phyloP scores from a whole-genome alignment of 1,140 invertebrate species.

The Rhyzopertha dominica region DNA sequence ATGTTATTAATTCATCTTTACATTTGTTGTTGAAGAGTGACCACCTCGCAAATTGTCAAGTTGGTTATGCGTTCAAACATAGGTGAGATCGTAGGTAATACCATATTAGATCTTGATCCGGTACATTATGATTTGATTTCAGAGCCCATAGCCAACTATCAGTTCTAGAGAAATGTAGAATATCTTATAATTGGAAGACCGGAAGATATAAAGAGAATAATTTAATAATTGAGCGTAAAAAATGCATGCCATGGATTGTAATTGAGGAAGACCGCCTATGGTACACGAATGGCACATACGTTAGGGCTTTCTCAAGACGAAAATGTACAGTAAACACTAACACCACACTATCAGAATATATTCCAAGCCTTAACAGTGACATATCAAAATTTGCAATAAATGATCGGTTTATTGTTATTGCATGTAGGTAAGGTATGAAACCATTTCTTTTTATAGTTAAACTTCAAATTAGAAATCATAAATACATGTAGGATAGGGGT shows the following conservation, averaged over 20 bases:
- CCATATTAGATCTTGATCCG: neutral
- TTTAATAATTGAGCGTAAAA: constrained; percentile 21
- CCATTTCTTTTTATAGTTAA: too few relatives aligned
- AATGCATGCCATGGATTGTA: constrained; percentile 29
- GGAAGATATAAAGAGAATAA: constrained; percentile 27
- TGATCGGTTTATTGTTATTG: constrained; percentile 23
- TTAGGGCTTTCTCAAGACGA: constrained; percentile 13
- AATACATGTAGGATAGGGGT: too few relatives aligned
- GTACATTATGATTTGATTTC: neutral
- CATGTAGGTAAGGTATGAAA: constrained; percentile 27
- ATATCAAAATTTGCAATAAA: constrained; percentile 29
- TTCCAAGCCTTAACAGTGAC: constrained; percentile 15
- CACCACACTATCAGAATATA: constrained; percentile 9
- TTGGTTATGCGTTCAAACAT: constrained; percentile 1
- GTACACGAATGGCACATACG: constrained; percentile 27
- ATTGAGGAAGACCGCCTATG: constrained; percentile 28
- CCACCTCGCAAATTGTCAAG: constrained; percentile 2
- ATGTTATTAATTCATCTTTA: constrained; percentile 26
- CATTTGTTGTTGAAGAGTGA: constrained; percentile 20
- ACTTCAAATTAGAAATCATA: too few relatives aligned
- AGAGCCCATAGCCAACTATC: constrained; percentile 24
- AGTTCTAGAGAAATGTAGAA: constrained; percentile 25
- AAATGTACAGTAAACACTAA: constrained; percentile 14
- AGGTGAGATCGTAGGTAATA: neutral
- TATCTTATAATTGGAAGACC: constrained; percentile 33